Conservation (phyloP, 2,888 invertebrate species). For the Aphelenchoides bicaudatus region DNA sequence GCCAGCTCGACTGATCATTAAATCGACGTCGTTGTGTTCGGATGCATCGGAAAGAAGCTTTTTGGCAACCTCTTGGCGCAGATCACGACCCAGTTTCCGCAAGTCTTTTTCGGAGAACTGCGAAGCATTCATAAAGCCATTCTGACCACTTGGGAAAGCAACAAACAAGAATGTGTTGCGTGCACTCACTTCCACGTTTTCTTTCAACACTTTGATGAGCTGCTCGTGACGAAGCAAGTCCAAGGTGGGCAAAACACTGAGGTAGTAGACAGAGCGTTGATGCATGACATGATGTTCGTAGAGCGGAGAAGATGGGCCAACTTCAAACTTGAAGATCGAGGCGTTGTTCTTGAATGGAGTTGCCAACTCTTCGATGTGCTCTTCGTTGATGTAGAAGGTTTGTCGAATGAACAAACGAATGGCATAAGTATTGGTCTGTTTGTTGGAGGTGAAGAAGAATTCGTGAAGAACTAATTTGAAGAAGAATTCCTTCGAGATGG, state of each 20-base stretch:
- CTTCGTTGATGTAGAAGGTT: slow-evolving; percentile 32
- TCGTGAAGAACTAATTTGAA: slow-evolving; percentile 55
- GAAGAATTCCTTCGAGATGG: slow-evolving; percentile 54
- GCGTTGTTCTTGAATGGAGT: slow-evolving; percentile 31
- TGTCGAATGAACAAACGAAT: slow-evolving; percentile 31
- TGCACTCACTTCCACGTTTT: slow-evolving; percentile 20
- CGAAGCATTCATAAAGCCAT: slow-evolving; percentile 25
- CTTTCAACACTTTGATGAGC: slow-evolving; percentile 23
- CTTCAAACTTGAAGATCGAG: slow-evolving; percentile 37
- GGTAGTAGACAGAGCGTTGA: slow-evolving; percentile 26
- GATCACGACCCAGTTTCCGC: slow-evolving; percentile 21
- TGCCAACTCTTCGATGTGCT: slow-evolving; percentile 28
- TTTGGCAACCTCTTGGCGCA: slow-evolving; percentile 23
- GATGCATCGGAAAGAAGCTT: slow-evolving; percentile 12
- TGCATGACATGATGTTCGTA: slow-evolving; percentile 22
- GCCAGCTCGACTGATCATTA: slow-evolving; percentile 32
- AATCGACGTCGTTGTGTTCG: slow-evolving; percentile 21
- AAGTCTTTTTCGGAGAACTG: slow-evolving; percentile 19
- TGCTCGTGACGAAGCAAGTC: slow-evolving; percentile 24
- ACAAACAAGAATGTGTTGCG: slow-evolving; percentile 34
- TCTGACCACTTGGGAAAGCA: slow-evolving; percentile 29
- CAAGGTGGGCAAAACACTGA: slow-evolving; percentile 29
- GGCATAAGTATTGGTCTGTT: slow-evolving; percentile 38
- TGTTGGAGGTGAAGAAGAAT: slow-evolving; percentile 50
- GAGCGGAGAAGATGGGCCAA: slow-evolving; percentile 24